phyloP scores from a whole-genome alignment of 2,113 vertebrate species.

The Probosciger aterrimus region DNA sequence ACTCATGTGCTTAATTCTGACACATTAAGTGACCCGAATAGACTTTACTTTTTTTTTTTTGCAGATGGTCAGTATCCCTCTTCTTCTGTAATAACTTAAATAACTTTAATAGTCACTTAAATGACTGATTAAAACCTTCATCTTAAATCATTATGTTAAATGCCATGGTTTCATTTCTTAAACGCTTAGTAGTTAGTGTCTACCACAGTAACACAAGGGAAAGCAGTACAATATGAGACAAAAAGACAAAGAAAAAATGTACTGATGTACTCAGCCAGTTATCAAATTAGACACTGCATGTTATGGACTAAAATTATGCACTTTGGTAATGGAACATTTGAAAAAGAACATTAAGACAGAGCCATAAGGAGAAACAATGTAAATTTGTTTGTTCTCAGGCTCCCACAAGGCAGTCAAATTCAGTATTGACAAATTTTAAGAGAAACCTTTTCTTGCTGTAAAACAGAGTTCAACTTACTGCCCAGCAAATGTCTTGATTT shows the following conservation, averaged over 20 bases:
- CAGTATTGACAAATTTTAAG: background rate
- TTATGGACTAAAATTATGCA: background rate
- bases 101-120: background rate
- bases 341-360: slow-evolving; percentile 43
- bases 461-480: background rate
- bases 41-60: background rate
- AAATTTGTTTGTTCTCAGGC: slow-evolving; percentile 49
- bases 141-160: background rate
- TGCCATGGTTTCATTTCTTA: background rate
- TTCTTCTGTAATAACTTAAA: background rate
- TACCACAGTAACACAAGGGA: background rate
- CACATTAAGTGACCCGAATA: background rate
- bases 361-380: slow-evolving; percentile 37
- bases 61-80: background rate
- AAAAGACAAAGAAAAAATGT: background rate
- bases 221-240: background rate
- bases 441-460: background rate
- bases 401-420: slow-evolving; percentile 22
- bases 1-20: background rate
- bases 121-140: background rate
- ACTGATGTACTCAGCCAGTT: background rate
- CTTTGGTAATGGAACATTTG: slow-evolving; percentile 21
- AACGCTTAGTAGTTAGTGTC: background rate
- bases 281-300: background rate
- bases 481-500: background rate